Percentiles rank a stretch among this genome's conserved stretches.
Conservation (phyloP, 1,140 invertebrate genomes). For the Mercenaria mercenaria region DNA sequence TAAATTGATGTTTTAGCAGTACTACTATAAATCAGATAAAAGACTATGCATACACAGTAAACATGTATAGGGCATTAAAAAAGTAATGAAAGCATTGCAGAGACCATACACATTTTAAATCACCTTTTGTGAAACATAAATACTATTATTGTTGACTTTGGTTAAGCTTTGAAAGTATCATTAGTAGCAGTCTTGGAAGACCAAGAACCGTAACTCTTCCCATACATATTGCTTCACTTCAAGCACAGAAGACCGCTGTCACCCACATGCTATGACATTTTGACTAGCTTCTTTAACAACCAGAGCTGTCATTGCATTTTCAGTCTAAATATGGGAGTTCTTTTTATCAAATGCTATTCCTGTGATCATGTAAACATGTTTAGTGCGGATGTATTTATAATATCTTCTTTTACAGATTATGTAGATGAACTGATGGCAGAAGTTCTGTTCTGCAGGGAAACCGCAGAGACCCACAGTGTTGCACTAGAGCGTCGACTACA, state of each 20-base stretch:
- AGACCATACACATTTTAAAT: not conserved
- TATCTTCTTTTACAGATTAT: not conserved
- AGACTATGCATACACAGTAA: too few relatives aligned
- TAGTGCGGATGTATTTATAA: not conserved
- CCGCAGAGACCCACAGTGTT: not conserved
- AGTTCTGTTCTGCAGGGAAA: not conserved
- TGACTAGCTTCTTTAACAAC: not conserved
- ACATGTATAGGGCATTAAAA: too few relatives aligned
- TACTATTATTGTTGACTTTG: not conserved
- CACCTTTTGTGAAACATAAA: not conserved
- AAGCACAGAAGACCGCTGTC: not conserved
- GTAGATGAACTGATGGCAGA: not conserved
- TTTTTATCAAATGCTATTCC: not conserved
- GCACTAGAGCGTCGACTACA: not conserved
- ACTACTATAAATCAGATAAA: too few relatives aligned
- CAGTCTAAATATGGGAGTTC: too few relatives aligned
- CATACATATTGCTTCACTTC: too few relatives aligned
- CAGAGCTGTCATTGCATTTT: too few relatives aligned
- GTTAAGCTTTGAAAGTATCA: too few relatives aligned
- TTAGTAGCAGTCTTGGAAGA: too few relatives aligned
- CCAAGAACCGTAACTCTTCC: too few relatives aligned
- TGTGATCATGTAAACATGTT: not conserved
- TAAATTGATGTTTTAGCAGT: too few relatives aligned
- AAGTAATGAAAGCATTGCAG: too few relatives aligned
- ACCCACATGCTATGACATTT: not conserved